phyloP scores from a whole-genome alignment of 2,113 vertebrate genomes.

The Oreotragus oreotragus region DNA sequence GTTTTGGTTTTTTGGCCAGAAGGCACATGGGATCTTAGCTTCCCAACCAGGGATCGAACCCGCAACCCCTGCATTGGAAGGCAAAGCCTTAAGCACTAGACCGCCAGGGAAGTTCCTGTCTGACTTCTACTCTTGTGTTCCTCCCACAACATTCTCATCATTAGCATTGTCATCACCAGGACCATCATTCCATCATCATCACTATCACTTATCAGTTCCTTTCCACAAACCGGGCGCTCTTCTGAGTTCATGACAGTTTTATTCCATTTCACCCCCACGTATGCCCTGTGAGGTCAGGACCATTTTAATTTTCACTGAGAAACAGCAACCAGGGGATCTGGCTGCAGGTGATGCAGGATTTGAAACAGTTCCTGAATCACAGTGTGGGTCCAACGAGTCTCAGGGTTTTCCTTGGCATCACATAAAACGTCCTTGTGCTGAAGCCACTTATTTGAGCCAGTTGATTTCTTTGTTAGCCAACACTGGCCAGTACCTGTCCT shows the following conservation, averaged over 20 bases:
- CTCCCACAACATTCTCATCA: too few relatives aligned
- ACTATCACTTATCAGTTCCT: too few relatives aligned
- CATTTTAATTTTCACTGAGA: background rate
- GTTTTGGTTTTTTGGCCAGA: background rate
- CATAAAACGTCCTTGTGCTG: rapidly evolving
- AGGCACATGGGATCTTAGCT: background rate
- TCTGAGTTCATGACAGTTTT: background rate
- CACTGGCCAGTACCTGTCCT: rapidly evolving
- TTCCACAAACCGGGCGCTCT: rapidly evolving
- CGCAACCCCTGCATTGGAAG: background rate
- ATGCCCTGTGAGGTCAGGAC: rapidly evolving
- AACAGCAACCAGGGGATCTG: background rate
- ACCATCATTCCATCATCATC: background rate
- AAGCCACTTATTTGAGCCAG: rapidly evolving
- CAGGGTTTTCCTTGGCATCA: rapidly evolving
- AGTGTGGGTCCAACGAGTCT: rapidly evolving
- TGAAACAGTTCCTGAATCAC: rapidly evolving
- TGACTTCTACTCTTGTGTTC: rapidly evolving
- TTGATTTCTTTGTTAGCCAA: too few relatives aligned
- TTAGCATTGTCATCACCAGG: too few relatives aligned
- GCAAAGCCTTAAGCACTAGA: background rate
- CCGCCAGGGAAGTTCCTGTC: rapidly evolving
- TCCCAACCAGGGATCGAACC: background rate
- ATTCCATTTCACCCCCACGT: background rate
- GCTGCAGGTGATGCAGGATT: background rate